A percentile compares a stretch with the other conserved stretches of the same genome.
Conservation (phyloP, 2,113 vertebrate species). For the Pterophyllum scalare region DNA sequence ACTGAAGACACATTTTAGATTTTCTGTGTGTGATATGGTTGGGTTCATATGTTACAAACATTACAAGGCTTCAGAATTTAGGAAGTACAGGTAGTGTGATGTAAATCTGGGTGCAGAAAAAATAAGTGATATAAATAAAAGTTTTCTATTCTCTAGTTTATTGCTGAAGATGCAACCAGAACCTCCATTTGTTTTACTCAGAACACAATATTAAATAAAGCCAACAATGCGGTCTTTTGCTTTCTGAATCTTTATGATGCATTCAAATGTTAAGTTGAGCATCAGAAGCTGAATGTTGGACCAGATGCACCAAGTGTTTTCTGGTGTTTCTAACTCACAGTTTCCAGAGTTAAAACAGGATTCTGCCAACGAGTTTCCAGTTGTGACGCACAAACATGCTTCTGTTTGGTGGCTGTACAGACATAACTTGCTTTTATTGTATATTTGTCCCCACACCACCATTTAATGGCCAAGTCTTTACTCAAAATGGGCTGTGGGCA, state of each 20-base stretch:
- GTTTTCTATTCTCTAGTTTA: not conserved
- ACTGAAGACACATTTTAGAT: not conserved
- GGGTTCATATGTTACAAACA: not conserved
- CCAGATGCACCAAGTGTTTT: conserved; percentile 43
- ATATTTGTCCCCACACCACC: conserved; percentile 38
- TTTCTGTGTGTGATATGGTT: not conserved
- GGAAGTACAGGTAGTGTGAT: not conserved
- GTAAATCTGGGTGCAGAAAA: conserved; percentile 7
- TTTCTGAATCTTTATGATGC: not conserved
- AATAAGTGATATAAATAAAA: conserved; percentile 27
- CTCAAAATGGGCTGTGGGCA: conserved; percentile 65
- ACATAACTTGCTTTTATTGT: conserved; percentile 39
- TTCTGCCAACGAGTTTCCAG: conserved; percentile 73
- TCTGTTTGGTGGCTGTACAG: conserved; percentile 50
- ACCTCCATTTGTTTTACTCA: not conserved
- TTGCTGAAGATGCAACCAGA: conserved; percentile 21
- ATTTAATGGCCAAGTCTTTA: conserved; percentile 63
- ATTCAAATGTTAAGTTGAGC: conserved; percentile 13
- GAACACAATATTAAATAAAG: conserved; percentile 30
- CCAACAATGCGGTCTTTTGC: not conserved
- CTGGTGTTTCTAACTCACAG: conserved; percentile 61
- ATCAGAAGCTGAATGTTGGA: not conserved
- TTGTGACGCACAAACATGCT: conserved; percentile 62
- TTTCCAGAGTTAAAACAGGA: conserved; percentile 53
- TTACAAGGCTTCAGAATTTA: not conserved